Evolutionary conservation across 2,888 invertebrate genomes (phyloP).

Genomic region (Vannuccia rotundouncinata): DNA sequence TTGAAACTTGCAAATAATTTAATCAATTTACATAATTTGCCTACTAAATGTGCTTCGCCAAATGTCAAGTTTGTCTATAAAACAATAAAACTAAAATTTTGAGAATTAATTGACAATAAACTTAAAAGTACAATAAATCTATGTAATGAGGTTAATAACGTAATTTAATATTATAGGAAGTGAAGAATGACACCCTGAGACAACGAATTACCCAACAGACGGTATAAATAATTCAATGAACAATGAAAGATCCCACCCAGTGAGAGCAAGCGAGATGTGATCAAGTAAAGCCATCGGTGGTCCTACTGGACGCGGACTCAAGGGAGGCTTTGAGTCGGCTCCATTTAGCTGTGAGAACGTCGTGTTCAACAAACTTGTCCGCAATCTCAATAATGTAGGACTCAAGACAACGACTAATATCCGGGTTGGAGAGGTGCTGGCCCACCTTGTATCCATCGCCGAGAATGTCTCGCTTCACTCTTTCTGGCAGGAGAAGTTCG

Average conservation of each 20-base stretch:
- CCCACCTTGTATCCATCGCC: slow-evolving; percentile 1
- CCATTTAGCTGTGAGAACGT: background rate
- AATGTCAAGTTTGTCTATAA: too few species aligned
- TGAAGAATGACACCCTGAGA: too few species aligned
- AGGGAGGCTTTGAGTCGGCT: background rate
- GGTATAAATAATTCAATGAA: too few species aligned
- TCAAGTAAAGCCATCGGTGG: background rate
- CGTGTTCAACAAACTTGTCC: slow-evolving; percentile 9
- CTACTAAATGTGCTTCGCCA: too few species aligned
- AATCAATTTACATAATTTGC: too few species aligned
- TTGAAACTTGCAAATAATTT: too few species aligned
- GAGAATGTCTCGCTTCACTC: background rate
- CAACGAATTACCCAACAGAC: too few species aligned
- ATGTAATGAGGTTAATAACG: too few species aligned
- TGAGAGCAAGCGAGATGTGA: background rate
- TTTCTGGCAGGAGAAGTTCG: background rate
- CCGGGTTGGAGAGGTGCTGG: slow-evolving; percentile 2
- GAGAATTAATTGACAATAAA: too few species aligned
- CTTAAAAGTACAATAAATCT: too few species aligned
- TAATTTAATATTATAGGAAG: too few species aligned
- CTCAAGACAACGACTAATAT: slow-evolving; percentile 1
- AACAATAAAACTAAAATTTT: too few species aligned
- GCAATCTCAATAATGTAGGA: background rate
- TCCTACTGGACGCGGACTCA: background rate
- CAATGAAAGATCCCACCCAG: background rate